phyloP scores from a whole-genome alignment of 2,113 vertebrate genomes.

The Picathartes gymnocephalus region DNA sequence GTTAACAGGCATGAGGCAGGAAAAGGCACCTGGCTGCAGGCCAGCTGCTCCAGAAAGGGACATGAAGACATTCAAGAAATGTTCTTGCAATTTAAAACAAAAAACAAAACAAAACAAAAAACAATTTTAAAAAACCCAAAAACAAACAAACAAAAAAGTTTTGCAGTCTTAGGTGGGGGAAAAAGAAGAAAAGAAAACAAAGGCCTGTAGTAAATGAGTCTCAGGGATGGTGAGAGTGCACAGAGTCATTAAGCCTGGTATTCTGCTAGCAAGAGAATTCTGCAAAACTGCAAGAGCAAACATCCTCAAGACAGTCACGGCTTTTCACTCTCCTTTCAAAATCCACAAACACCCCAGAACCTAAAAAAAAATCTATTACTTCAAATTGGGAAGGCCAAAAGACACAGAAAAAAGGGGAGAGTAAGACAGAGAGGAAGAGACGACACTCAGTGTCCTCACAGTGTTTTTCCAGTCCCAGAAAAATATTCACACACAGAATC shows the following conservation, averaged over 20 bases:
- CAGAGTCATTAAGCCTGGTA: background rate
- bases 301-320: background rate
- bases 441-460: background rate
- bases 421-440: background rate
- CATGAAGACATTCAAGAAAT: background rate
- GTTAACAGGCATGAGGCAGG: background rate
- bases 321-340: background rate
- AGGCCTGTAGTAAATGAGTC: background rate
- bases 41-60: background rate
- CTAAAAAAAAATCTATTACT: background rate
- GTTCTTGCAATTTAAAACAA: background rate
- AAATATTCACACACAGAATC: background rate
- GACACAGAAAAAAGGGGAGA: background rate
- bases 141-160: background rate
- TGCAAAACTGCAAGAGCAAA: background rate
- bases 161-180: background rate
- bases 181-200: background rate
- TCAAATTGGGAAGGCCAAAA: background rate
- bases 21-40: background rate
- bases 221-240: background rate
- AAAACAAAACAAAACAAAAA: too few species aligned
- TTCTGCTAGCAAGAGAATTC: background rate
- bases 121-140: too few species aligned
- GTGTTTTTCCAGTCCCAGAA: background rate
- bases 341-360: background rate